Percentiles rank a stretch among this genome's conserved stretches.
These are phyloP conservation scores for Diplolepis rosae DNA, from an alignment of 2,888 invertebrate genomes.

Conservation along the genomic window DNA sequence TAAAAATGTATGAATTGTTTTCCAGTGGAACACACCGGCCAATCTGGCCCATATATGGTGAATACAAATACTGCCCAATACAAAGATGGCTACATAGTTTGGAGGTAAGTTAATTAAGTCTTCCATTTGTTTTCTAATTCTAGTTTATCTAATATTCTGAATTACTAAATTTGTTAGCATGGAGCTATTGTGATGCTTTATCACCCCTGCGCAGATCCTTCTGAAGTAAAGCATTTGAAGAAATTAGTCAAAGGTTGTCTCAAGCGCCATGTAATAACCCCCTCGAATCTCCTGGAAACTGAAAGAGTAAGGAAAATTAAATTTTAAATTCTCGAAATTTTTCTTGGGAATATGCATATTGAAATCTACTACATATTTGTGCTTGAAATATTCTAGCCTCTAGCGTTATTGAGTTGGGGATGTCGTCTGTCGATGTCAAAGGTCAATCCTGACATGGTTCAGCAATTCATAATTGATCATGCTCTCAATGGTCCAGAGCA, in stretches of 20 bases:
- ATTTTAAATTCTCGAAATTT: background rate
- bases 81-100: constrained; percentile 89
- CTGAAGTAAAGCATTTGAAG: constrained; percentile 79
- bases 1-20: constrained; percentile 46
- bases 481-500: constrained; percentile 76
- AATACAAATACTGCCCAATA: constrained; percentile 84
- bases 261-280: constrained; percentile 85
- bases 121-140: background rate
- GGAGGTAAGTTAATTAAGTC: constrained; percentile 74
- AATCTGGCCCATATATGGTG: constrained; percentile 86
- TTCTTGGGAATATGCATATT: no score
- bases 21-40: constrained; percentile 87
- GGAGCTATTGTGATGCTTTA: constrained; percentile 89
- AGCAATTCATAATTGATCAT: constrained; percentile 79
- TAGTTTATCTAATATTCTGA: constrained; percentile 17
- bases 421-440: constrained; percentile 82
- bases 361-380: background rate
- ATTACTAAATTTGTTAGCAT: constrained; percentile 75
- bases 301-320: constrained; percentile 75
- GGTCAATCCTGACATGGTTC: constrained; percentile 76
- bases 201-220: constrained; percentile 86
- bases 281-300: constrained; percentile 77
- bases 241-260: constrained; percentile 80
- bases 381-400: constrained; percentile 76
- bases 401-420: constrained; percentile 86